A percentile compares a stretch with the other conserved stretches of the same genome.
These are phyloP conservation scores for Sterna hirundo DNA, from an alignment of 2,113 vertebrate species.

Conservation along the genomic window DNA sequence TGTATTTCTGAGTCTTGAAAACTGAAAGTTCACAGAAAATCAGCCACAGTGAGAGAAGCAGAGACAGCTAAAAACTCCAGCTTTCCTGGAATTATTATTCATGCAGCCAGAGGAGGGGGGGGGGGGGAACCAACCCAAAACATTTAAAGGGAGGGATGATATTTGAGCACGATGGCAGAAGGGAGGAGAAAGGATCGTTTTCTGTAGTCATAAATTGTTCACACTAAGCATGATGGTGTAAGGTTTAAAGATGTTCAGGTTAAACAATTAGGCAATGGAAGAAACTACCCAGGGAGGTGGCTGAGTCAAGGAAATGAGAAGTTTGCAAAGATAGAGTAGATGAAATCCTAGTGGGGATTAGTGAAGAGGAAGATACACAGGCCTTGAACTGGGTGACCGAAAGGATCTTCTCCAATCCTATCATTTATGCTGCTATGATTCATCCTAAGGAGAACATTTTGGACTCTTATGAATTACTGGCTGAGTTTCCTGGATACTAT, in stretches of 20 bases:
- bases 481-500: constrained; percentile 58
- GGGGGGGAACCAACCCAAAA: neutral
- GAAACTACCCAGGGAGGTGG: neutral
- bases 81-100: constrained; percentile 5
- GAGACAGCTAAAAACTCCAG: neutral
- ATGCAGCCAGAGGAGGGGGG: neutral
- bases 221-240: neutral
- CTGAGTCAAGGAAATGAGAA: neutral
- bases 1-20: neutral
- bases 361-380: neutral
- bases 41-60: neutral
- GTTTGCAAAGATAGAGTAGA: neutral
- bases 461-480: constrained; percentile 64
- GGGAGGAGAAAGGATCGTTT: neutral
- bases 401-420: constrained; percentile 41
- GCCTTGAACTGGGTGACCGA: constrained; percentile 22
- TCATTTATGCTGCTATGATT: constrained; percentile 59
- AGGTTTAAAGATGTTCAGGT: constrained; percentile 2
- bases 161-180: neutral
- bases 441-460: constrained; percentile 57
- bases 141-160: neutral
- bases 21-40: neutral
- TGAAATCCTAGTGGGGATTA: constrained; percentile 17
- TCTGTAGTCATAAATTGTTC: constrained; percentile 6
- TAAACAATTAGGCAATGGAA: constrained; percentile 50